Conservation (phyloP, 2,797 vertebrate species). For the Gymnothorax reevesii region DNA sequence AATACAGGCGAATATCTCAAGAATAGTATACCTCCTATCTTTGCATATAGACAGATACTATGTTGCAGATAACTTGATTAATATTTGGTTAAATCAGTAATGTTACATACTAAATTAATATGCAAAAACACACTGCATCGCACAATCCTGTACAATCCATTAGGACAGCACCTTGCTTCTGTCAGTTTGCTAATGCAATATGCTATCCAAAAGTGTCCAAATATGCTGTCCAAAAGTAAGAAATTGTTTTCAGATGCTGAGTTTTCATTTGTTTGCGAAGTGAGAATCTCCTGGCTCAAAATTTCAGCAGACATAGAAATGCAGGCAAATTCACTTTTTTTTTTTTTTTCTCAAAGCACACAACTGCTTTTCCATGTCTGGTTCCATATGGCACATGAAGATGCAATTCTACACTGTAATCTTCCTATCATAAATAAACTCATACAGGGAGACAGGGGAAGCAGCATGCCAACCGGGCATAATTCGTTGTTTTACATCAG, state of each 20-base stretch:
- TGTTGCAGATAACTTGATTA: too few species aligned
- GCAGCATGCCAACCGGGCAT: neutral
- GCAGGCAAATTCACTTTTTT: constrained; percentile 57
- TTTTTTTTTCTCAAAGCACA: constrained; percentile 44
- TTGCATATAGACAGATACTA: too few species aligned
- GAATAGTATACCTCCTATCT: too few species aligned
- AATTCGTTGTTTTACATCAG: constrained; percentile 26
- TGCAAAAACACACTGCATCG: too few species aligned
- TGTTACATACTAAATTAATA: too few species aligned
- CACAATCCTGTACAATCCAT: too few species aligned
- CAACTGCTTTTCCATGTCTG: constrained; percentile 59
- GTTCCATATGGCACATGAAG: constrained; percentile 58
- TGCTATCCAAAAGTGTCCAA: constrained; percentile 49
- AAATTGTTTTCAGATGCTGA: constrained; percentile 60
- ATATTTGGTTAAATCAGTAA: too few species aligned
- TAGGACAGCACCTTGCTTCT: constrained; percentile 10
- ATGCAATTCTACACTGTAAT: constrained; percentile 58
- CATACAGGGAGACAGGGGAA: constrained; percentile 33
- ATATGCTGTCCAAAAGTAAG: constrained; percentile 52
- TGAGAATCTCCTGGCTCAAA: constrained; percentile 63
- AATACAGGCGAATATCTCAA: too few species aligned
- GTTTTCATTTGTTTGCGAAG: constrained; percentile 49
- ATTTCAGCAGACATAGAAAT: constrained; percentile 51
- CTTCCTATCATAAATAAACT: constrained; percentile 58
- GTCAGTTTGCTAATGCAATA: constrained; percentile 64